Percentiles rank a stretch among this genome's conserved stretches.
These are phyloP conservation scores for Bellardia pandia DNA, from an alignment of 2,888 invertebrate species.

Conservation along the genomic window DNA sequence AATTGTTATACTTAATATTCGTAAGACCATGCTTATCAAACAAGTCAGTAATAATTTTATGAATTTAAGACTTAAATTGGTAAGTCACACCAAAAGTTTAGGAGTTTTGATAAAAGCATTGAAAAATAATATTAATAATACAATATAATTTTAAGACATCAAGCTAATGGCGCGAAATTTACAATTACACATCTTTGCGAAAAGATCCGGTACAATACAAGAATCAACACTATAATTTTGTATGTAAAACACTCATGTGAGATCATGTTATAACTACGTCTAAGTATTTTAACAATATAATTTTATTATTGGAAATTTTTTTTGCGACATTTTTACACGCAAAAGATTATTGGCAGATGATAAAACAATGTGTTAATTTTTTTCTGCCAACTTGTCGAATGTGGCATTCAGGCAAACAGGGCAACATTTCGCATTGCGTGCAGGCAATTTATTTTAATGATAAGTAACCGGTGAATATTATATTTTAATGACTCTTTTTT, in stretches of 20 bases:
- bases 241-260: constrained; percentile 21
- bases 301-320: constrained; percentile 20
- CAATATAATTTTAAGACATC: constrained; percentile 22
- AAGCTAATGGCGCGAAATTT: constrained; percentile 1
- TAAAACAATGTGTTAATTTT: constrained; percentile 74
- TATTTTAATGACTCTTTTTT: constrained; percentile 59
- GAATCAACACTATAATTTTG: constrained; percentile 20
- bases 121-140: too few species aligned
- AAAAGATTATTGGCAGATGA: constrained; percentile 74
- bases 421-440: constrained; percentile 49
- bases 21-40: too few species aligned
- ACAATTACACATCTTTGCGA: not conserved
- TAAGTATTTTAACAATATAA: constrained; percentile 16
- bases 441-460: constrained; percentile 60
- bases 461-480: constrained; percentile 58
- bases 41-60: too few species aligned
- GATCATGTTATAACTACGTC: not conserved
- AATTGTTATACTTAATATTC: too few species aligned
- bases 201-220: not conserved
- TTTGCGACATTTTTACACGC: constrained; percentile 63
- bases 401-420: constrained; percentile 21
- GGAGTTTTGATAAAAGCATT: too few species aligned
- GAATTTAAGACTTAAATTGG: too few species aligned
- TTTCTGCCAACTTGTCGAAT: constrained; percentile 74
- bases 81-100: too few species aligned